A percentile compares a stretch with the other conserved stretches of the same genome.
These are phyloP conservation scores for Zaprionus ornatus DNA, from an alignment of 1,140 invertebrate genomes.

Conservation along the genomic window DNA sequence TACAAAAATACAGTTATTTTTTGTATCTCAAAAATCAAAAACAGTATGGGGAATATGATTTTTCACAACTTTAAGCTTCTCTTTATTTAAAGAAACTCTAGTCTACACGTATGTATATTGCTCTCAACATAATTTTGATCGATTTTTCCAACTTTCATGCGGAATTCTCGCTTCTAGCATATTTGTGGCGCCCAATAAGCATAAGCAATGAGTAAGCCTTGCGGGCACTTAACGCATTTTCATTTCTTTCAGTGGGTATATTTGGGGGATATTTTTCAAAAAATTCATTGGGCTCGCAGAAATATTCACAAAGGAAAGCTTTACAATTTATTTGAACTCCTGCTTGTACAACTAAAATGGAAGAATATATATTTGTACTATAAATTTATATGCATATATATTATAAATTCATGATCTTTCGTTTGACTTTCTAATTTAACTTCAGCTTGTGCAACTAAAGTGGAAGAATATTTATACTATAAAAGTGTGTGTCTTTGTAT, in stretches of 20 bases:
- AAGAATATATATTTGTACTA: no score
- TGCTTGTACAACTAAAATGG: no score
- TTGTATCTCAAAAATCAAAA: not conserved
- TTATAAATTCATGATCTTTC: no score
- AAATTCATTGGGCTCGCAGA: not conserved
- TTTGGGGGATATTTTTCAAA: not conserved
- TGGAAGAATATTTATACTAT: no score
- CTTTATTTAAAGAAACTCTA: not conserved
- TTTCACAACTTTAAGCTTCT: not conserved
- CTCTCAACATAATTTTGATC: not conserved
- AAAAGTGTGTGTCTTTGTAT: no score
- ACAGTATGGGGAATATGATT: not conserved
- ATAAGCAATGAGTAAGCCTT: slow-evolving; percentile 1
- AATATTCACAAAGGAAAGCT: not conserved
- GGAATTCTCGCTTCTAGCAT: not conserved
- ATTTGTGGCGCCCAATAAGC: not conserved
- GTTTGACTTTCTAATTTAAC: no score
- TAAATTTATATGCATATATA: no score
- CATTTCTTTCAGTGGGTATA: not conserved
- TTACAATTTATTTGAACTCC: no score
- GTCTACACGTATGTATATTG: not conserved
- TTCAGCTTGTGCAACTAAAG: no score
- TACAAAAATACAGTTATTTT: slow-evolving; percentile 10
- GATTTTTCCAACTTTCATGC: not conserved
- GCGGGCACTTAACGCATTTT: not conserved